Evolutionary conservation across 2,797 vertebrate genomes (phyloP).

Genomic region (Myripristis murdjan): DNA sequence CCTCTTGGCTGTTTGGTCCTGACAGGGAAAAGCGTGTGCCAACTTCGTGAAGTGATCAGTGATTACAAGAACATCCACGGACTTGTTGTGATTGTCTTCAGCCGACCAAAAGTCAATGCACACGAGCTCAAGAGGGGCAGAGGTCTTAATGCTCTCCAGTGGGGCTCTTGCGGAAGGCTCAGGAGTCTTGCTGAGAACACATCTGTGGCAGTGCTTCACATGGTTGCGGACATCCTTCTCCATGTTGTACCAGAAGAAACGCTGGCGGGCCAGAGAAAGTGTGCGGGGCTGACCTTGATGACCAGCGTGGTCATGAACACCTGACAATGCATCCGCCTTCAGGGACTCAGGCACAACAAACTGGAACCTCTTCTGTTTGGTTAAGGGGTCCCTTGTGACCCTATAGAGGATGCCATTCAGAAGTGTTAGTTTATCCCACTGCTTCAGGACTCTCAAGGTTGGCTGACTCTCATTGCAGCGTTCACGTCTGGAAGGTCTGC

Average conservation of each 20-base stretch:
- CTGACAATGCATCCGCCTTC: background rate
- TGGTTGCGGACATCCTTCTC: slow-evolving; percentile 7
- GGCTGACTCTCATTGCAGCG: slow-evolving; percentile 1
- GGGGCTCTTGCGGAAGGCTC: slow-evolving; percentile 28
- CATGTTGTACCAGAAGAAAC: slow-evolving; percentile 41
- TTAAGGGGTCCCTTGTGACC: slow-evolving; percentile 5
- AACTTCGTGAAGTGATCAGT: background rate
- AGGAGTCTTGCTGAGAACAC: slow-evolving; percentile 32
- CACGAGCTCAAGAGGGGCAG: slow-evolving; percentile 12
- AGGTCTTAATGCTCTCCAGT: slow-evolving; percentile 28
- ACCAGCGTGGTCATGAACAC: slow-evolving; percentile 38
- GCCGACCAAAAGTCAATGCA: no score
- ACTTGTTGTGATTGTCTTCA: slow-evolving; percentile 4
- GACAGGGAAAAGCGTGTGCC: background rate
- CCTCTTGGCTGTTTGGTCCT: background rate
- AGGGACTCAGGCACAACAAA: slow-evolving; percentile 4
- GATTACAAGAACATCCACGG: slow-evolving; percentile 22
- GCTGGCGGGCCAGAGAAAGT: slow-evolving; percentile 25
- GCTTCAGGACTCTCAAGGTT: slow-evolving; percentile 15
- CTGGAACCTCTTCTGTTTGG: slow-evolving; percentile 7
- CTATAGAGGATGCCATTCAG: slow-evolving; percentile 25
- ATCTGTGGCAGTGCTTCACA: background rate
- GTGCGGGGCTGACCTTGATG: slow-evolving; percentile 5
- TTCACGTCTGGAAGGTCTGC: slow-evolving; percentile 28
- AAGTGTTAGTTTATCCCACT: slow-evolving; percentile 16